A percentile compares a stretch with the other conserved stretches of the same genome.
Evolutionary conservation across 2,113 vertebrate species (phyloP).

Genomic region (Cinclus cinclus): DNA sequence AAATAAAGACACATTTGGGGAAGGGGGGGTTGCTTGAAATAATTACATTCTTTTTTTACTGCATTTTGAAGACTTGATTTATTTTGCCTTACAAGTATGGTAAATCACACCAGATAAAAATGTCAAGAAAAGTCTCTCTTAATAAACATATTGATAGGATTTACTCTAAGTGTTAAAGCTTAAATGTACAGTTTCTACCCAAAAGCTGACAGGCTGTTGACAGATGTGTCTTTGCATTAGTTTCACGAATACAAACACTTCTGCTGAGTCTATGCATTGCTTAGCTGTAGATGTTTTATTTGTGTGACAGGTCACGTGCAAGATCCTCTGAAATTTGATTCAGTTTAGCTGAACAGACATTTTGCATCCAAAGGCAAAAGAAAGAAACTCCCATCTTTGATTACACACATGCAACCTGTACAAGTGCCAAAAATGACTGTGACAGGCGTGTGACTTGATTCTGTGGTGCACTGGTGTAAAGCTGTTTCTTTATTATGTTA

Average conservation of each 20-base stretch:
- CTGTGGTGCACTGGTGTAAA: not conserved
- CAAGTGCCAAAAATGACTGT: not conserved
- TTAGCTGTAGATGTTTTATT: not conserved
- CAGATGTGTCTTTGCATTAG: conserved; percentile 19
- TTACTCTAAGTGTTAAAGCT: not conserved
- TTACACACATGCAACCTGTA: not conserved
- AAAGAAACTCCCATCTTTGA: not conserved
- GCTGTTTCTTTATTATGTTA: not conserved
- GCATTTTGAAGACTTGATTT: not conserved
- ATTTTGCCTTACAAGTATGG: not conserved
- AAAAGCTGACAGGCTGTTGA: conserved; percentile 22
- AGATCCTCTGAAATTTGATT: not conserved
- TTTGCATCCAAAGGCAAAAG: conserved; percentile 2
- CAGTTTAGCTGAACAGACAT: not conserved
- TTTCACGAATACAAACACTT: not conserved
- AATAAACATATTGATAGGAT: conserved; percentile 4
- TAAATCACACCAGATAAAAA: not conserved
- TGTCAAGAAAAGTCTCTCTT: not conserved
- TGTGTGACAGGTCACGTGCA: not conserved
- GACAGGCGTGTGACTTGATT: not conserved
- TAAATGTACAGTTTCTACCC: not conserved
- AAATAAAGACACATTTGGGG: not conserved
- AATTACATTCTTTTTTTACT: not conserved
- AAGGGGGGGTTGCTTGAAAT: not conserved
- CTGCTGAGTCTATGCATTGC: not conserved